These are phyloP conservation scores for Megaceryle maxima DNA, from an alignment of 2,113 vertebrate genomes.

Conservation along the genomic window DNA sequence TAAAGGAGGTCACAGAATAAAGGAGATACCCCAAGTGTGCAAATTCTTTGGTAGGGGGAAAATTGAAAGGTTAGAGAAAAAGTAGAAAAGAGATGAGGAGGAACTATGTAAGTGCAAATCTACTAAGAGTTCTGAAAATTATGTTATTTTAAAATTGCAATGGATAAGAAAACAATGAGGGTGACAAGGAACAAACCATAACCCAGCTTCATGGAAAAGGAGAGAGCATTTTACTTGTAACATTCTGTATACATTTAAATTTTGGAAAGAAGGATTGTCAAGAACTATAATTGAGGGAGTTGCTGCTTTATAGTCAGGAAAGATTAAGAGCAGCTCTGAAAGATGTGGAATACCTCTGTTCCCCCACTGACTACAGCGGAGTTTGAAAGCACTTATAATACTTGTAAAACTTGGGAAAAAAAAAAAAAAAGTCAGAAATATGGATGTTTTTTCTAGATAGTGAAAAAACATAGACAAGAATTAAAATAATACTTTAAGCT, in stretches of 20 bases:
- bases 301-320: neutral
- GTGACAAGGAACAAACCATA: neutral
- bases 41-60: neutral
- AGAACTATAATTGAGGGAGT: neutral
- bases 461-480: neutral
- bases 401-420: neutral
- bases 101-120: neutral
- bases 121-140: neutral
- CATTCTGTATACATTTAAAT: neutral
- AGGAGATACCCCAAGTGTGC: conserved; percentile 21
- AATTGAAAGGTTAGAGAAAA: neutral
- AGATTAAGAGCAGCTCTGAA: neutral
- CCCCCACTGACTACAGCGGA: neutral
- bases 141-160: neutral
- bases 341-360: neutral
- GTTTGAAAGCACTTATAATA: neutral
- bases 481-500: neutral
- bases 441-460: neutral
- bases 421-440: neutral
- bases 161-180: neutral
- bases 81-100: neutral
- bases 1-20: conserved; percentile 14
- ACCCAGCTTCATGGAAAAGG: neutral
- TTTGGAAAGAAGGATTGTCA: neutral
- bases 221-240: neutral